phyloP scores from a whole-genome alignment of 2,113 vertebrate genomes.

The Ochotona princeps region DNA sequence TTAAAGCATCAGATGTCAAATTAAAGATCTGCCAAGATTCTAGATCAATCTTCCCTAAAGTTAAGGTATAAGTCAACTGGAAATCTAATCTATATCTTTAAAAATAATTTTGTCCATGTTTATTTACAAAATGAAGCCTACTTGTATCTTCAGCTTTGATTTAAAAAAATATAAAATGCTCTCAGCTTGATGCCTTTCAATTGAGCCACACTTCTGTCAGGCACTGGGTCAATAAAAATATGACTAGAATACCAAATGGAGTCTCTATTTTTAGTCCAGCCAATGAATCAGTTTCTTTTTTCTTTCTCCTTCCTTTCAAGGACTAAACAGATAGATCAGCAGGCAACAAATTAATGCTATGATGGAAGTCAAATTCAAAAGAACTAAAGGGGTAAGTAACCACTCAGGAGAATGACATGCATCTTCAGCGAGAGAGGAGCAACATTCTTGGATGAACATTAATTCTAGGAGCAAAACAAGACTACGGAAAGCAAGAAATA shows the following conservation, averaged over 20 bases:
- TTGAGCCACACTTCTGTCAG: neutral
- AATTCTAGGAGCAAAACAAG: neutral
- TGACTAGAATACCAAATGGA: neutral
- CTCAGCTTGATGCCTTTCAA: neutral
- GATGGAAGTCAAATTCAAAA: neutral
- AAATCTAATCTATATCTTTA: neutral
- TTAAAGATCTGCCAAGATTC: neutral
- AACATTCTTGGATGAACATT: neutral
- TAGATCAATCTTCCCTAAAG: neutral
- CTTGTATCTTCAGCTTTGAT: neutral
- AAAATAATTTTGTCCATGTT: neutral
- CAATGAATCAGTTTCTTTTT: constrained; percentile 32
- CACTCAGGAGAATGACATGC: neutral
- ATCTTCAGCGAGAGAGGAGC: neutral
- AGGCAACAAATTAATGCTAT: neutral
- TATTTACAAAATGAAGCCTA: neutral
- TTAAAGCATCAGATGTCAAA: neutral
- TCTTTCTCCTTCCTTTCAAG: constrained; percentile 41
- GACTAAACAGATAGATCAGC: neutral
- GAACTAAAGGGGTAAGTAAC: neutral
- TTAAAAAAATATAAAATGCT: constrained; percentile 3
- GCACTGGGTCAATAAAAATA: neutral
- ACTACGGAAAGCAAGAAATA: neutral
- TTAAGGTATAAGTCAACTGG: neutral
- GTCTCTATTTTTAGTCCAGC: constrained; percentile 22